phyloP scores from a whole-genome alignment of 2,888 invertebrate genomes.

The Leptinotarsa tumamoca region DNA sequence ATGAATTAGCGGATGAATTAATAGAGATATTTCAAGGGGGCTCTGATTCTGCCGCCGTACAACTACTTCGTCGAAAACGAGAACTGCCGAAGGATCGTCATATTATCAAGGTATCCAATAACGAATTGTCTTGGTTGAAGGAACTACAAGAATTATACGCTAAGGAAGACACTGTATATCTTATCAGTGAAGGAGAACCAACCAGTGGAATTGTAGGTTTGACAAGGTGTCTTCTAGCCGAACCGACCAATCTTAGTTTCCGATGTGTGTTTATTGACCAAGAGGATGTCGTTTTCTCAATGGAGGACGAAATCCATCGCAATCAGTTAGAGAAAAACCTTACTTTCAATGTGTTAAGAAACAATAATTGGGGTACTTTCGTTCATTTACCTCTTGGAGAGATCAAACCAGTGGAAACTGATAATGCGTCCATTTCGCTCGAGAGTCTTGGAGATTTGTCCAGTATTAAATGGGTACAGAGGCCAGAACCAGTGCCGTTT shows the following conservation, averaged over 20 bases:
- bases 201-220: conserved; percentile 51
- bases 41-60: conserved; percentile 16
- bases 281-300: conserved; percentile 41
- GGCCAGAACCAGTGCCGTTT: conserved; percentile 59
- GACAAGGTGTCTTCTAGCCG: conserved; percentile 45
- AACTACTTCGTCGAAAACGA: conserved; percentile 23
- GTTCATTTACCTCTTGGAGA: conserved; percentile 43
- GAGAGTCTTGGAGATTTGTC: conserved; percentile 79
- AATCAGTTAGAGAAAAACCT: conserved; percentile 50
- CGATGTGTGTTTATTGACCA: conserved; percentile 46
- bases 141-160: conserved; percentile 56
- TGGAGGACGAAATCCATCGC: conserved; percentile 44
- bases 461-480: conserved; percentile 83
- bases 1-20: not conserved
- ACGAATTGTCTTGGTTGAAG: conserved; percentile 46
- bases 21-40: conserved; percentile 29
- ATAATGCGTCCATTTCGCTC: conserved; percentile 67
- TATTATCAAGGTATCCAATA: conserved; percentile 31
- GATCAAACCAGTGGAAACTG: conserved; percentile 29
- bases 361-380: conserved; percentile 53
- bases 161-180: conserved; percentile 36
- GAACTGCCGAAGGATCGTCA: conserved; percentile 30
- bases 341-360: conserved; percentile 48
- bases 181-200: conserved; percentile 38
- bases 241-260: conserved; percentile 39